Evolutionary conservation across 2,888 invertebrate genomes (phyloP).

Genomic region (Dioctria linearis): DNA sequence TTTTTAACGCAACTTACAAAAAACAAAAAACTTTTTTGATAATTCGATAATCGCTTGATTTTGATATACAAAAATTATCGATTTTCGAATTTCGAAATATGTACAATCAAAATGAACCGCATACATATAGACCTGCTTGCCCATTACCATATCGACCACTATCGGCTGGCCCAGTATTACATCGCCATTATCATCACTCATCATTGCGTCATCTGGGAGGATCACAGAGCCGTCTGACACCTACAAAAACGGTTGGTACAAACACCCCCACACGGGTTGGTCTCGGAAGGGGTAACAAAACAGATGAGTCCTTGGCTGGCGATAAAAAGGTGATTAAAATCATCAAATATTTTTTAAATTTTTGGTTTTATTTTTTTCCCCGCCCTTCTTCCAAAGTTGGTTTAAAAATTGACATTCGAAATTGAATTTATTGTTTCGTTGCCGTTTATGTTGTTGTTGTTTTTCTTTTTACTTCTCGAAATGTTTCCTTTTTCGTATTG

Average conservation of each 20-base stretch:
- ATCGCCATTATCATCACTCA: constrained; percentile 67
- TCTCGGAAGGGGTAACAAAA: constrained; percentile 10
- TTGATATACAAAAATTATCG: background rate
- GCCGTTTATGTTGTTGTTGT: background rate
- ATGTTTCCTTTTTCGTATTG: background rate
- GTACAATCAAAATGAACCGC: constrained; percentile 54
- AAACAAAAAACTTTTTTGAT: background rate
- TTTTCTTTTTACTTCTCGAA: background rate
- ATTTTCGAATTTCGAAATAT: background rate
- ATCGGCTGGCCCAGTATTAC: constrained; percentile 71
- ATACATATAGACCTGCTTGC: constrained; percentile 66
- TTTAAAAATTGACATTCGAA: constrained; percentile 57
- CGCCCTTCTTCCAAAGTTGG: background rate
- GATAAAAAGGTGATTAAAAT: constrained; percentile 52
- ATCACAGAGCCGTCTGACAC: constrained; percentile 63
- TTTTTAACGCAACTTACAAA: constrained; percentile 27
- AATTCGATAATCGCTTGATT: background rate
- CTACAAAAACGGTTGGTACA: constrained; percentile 62
- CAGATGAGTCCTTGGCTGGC: constrained; percentile 23
- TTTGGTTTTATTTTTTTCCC: background rate
- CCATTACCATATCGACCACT: constrained; percentile 71
- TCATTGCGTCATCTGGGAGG: constrained; percentile 70
- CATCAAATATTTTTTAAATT: background rate
- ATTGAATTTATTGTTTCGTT: background rate
- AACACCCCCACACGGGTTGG: constrained; percentile 60